Conservation (phyloP, 2,113 vertebrate species). For the Hippopotamus amphibius region DNA sequence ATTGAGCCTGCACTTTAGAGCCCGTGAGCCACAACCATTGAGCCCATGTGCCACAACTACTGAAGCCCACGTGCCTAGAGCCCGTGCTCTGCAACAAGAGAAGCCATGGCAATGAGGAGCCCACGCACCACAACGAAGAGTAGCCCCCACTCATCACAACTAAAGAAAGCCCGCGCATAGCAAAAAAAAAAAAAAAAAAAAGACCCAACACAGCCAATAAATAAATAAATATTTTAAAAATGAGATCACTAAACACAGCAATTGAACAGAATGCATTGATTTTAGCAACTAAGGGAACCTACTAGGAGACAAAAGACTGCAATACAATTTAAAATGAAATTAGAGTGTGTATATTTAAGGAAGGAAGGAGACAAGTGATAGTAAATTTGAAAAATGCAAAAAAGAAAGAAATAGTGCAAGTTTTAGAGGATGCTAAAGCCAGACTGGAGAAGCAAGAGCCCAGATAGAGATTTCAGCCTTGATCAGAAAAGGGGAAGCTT, state of each 20-base stretch:
- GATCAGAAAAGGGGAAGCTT: background rate
- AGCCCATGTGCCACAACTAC: too few species aligned
- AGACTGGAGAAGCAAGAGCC: background rate
- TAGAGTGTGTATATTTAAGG: background rate
- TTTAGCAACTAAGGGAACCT: background rate
- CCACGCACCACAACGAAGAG: too few species aligned
- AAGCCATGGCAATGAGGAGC: too few species aligned
- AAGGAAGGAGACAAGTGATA: background rate
- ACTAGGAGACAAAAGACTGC: background rate
- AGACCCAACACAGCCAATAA: too few species aligned
- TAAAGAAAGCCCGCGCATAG: too few species aligned
- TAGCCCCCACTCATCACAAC: too few species aligned
- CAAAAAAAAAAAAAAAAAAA: too few species aligned
- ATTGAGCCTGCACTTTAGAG: too few species aligned
- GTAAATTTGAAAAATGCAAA: slow-evolving; percentile 19
- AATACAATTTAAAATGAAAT: background rate
- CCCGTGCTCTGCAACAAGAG: too few species aligned
- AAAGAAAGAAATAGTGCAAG: background rate
- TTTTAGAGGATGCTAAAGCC: background rate
- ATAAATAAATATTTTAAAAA: background rate
- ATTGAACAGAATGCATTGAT: background rate
- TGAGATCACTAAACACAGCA: background rate
- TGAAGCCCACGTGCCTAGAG: too few species aligned
- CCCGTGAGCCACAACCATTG: too few species aligned
- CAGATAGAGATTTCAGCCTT: background rate